A percentile compares a stretch with the other conserved stretches of the same genome.
Evolutionary conservation across 2,888 invertebrate genomes (phyloP).

Genomic region (Pyrrhosoma nymphula): DNA sequence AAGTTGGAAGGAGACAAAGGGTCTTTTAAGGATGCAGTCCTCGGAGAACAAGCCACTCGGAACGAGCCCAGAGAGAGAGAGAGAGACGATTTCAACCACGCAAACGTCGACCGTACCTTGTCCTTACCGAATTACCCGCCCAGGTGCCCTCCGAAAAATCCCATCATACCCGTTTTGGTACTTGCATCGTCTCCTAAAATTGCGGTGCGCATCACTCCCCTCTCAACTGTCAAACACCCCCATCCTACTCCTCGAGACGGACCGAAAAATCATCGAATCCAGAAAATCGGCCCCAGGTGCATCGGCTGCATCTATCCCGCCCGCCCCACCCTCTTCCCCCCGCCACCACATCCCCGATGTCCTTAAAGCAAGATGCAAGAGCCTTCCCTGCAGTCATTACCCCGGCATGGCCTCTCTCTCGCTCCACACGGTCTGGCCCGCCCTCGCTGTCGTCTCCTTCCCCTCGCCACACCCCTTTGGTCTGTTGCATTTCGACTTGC

Average conservation of each 20-base stretch:
- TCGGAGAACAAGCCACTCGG: neutral
- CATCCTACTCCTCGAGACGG: neutral
- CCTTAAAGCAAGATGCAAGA: slow-evolving; percentile 46
- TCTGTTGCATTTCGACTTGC: slow-evolving; percentile 62
- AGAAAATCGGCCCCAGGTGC: slow-evolving; percentile 58
- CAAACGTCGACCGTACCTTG: slow-evolving; percentile 52
- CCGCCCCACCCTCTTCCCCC: neutral
- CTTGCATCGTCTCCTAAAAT: slow-evolving; percentile 44
- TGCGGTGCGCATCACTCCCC: slow-evolving; percentile 49
- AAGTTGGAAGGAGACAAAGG: neutral
- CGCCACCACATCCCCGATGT: neutral
- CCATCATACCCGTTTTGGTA: slow-evolving; percentile 57
- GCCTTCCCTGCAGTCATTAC: slow-evolving; percentile 48
- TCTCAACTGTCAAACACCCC: neutral
- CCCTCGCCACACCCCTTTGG: neutral
- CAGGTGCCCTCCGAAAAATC: slow-evolving; percentile 50
- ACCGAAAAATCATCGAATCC: slow-evolving; percentile 38
- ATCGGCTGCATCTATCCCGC: neutral
- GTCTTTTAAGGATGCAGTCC: slow-evolving; percentile 13
- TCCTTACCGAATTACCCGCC: slow-evolving; percentile 62
- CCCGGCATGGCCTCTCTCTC: neutral
- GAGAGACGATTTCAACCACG: slow-evolving; percentile 20
- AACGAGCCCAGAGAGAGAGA: neutral
- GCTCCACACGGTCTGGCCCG: neutral
- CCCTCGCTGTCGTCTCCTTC: neutral